phyloP scores from a whole-genome alignment of 2,113 vertebrate genomes.

The Otolemur garnettii region DNA sequence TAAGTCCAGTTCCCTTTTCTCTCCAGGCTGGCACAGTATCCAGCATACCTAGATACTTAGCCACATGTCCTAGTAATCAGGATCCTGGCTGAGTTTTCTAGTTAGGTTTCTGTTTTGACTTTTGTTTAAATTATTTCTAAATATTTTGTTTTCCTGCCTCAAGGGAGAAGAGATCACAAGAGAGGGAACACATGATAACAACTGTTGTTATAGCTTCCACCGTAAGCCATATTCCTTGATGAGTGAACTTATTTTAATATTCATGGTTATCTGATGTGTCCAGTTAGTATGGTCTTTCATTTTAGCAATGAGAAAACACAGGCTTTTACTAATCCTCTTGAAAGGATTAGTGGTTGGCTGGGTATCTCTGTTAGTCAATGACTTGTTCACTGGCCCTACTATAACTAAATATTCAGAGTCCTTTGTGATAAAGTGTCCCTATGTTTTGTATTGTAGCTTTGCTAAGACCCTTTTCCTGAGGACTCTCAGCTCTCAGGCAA shows the following conservation, averaged over 20 bases:
- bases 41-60: background rate
- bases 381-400: no score
- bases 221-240: background rate
- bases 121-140: constrained; percentile 8
- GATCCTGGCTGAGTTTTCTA: background rate
- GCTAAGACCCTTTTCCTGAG: background rate
- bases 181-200: background rate
- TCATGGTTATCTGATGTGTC: background rate
- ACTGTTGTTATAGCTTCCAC: background rate
- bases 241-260: background rate
- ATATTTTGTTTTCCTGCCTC: background rate
- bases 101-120: background rate
- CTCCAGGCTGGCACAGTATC: background rate
- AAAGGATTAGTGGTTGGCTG: no score
- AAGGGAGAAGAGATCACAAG: background rate
- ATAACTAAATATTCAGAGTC: background rate
- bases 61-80: background rate
- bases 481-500: background rate
- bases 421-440: background rate
- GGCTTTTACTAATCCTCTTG: background rate
- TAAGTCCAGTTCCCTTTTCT: background rate
- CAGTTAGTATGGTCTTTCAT: background rate
- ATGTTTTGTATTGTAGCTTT: background rate
- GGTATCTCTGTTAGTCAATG: background rate
- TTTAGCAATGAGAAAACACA: background rate